These are phyloP conservation scores for Aphidius ervi DNA, from an alignment of 1,140 invertebrate species.

Conservation along the genomic window DNA sequence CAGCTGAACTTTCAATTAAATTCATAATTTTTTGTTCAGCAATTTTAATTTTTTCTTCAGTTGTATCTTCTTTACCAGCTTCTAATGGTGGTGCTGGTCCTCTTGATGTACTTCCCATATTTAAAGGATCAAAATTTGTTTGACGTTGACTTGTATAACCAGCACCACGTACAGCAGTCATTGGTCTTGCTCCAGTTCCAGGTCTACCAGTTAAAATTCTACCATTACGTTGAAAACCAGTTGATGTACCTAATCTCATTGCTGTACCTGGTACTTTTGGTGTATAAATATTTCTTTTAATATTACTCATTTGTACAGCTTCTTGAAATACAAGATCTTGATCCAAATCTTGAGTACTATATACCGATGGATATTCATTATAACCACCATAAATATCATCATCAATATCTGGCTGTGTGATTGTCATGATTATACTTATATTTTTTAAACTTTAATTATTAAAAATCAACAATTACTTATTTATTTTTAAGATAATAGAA, in stretches of 20 bases:
- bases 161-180: constrained; percentile 92
- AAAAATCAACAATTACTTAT: not conserved
- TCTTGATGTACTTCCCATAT: constrained; percentile 57
- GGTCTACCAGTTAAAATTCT: constrained; percentile 39
- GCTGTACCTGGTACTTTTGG: constrained; percentile 47
- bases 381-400: constrained; percentile 68
- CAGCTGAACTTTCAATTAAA: constrained; percentile 60
- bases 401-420: constrained; percentile 20
- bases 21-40: constrained; percentile 78
- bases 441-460: no score
- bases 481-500: not conserved
- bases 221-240: constrained; percentile 45
- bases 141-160: constrained; percentile 81
- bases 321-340: constrained; percentile 65
- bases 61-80: constrained; percentile 69
- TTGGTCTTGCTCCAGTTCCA: constrained; percentile 62
- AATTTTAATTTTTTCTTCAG: constrained; percentile 80
- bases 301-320: constrained; percentile 60
- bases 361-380: constrained; percentile 63
- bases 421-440: constrained; percentile 11
- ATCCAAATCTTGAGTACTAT: constrained; percentile 63
- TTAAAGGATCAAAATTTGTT: constrained; percentile 73
- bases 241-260: constrained; percentile 55
- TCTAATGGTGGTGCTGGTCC: constrained; percentile 58
- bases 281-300: constrained; percentile 55